phyloP scores from a whole-genome alignment of 1,140 invertebrate species.

The Solenopsis fugax region DNA sequence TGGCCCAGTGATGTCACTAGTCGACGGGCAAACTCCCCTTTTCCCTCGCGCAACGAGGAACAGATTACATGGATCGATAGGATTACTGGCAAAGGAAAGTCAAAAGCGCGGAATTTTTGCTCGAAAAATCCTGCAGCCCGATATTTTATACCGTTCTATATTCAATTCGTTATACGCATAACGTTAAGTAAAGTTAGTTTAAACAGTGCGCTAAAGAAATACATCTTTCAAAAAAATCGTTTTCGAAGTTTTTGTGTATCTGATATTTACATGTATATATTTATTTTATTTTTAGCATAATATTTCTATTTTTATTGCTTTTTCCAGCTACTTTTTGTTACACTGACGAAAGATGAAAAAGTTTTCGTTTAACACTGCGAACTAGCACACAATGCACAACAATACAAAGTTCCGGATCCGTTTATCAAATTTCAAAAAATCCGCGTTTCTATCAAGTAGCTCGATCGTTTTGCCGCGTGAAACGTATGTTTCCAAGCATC shows the following conservation, averaged over 20 bases:
- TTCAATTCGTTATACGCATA: neutral
- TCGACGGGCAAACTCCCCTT: conserved; percentile 70
- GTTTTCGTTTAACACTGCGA: neutral
- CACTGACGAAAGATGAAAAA: neutral
- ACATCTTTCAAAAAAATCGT: conserved; percentile 2
- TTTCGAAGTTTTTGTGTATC: too few species aligned
- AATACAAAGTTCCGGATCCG: neutral
- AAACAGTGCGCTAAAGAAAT: neutral
- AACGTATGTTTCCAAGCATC: conserved; percentile 54
- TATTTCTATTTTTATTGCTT: neutral
- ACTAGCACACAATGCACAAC: neutral
- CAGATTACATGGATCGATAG: conserved; percentile 82
- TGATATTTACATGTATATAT: too few species aligned
- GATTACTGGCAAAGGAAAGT: conserved; percentile 77
- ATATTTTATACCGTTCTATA: neutral
- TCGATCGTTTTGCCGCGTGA: conserved; percentile 40
- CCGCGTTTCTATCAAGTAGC: conserved; percentile 9
- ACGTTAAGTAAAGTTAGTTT: neutral
- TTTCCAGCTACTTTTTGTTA: neutral
- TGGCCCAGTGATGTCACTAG: conserved; percentile 81
- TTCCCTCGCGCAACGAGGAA: conserved; percentile 68
- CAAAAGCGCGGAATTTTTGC: conserved; percentile 60
- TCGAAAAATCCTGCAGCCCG: conserved; percentile 25
- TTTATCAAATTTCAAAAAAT: neutral
- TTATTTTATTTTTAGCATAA: neutral